Conservation (phyloP, 2,797 vertebrate species). For the Novumbra hubbsi region DNA sequence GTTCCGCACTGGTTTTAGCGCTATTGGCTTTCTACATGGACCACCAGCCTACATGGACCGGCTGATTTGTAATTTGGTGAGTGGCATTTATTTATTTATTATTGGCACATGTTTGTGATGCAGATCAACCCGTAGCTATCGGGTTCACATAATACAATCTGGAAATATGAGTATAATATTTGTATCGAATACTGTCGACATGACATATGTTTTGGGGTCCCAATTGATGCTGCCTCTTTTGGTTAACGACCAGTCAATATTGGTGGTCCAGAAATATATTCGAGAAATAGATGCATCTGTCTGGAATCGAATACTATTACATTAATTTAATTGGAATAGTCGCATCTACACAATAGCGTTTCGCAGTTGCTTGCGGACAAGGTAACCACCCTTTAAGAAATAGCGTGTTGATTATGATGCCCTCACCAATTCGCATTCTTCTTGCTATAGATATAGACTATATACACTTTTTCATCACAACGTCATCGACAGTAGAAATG, state of each 20-base stretch:
- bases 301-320: background rate
- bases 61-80: conserved; percentile 68
- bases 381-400: background rate
- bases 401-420: background rate
- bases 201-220: background rate
- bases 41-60: conserved; percentile 62
- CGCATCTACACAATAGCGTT: background rate
- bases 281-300: no score
- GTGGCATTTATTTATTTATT: conserved; percentile 35
- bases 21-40: conserved; percentile 61
- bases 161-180: background rate
- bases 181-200: background rate
- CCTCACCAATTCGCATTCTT: background rate
- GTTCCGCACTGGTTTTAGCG: conserved; percentile 54
- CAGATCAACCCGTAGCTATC: conserved; percentile 18
- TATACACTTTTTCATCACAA: background rate
- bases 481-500: background rate
- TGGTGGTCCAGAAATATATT: background rate
- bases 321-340: background rate
- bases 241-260: background rate
- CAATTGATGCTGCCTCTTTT: background rate
- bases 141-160: background rate
- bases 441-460: background rate
- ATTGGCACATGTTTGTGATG: background rate
- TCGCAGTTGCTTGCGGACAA: background rate